phyloP scores from a whole-genome alignment of 2,797 vertebrate species.

The Mus minutoides region DNA sequence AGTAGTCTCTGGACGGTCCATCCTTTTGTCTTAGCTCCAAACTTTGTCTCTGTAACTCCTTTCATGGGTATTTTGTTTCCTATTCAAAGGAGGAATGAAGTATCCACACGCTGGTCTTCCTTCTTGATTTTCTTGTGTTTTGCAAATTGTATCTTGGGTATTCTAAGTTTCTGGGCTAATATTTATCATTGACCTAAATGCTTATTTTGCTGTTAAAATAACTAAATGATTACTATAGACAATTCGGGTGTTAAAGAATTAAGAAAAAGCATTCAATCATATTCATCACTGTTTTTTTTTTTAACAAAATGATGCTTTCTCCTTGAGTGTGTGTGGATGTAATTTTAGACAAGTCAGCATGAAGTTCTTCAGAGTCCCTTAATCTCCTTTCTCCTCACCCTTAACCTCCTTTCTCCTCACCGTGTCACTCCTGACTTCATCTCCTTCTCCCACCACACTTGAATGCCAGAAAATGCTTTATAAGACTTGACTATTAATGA shows the following conservation, averaged over 20 bases:
- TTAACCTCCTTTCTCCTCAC: neutral
- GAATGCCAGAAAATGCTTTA: neutral
- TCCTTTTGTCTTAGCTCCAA: too few species aligned
- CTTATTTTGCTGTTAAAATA: neutral
- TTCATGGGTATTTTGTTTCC: too few species aligned
- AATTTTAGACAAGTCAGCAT: slow-evolving; percentile 1
- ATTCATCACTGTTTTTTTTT: neutral
- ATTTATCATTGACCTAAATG: neutral
- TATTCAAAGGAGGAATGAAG: too few species aligned
- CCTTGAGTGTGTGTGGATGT: neutral
- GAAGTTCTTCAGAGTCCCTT: neutral
- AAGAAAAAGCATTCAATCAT: slow-evolving; percentile 41
- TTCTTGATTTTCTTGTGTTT: too few species aligned
- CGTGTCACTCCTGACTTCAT: slow-evolving; percentile 15
- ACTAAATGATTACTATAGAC: neutral
- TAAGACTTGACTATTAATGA: slow-evolving; percentile 3
- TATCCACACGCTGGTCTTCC: too few species aligned
- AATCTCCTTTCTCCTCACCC: neutral
- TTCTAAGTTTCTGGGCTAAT: too few species aligned
- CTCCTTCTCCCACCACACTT: slow-evolving; percentile 14
- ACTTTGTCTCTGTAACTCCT: too few species aligned
- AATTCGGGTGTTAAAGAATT: slow-evolving; percentile 37
- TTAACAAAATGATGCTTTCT: slow-evolving; percentile 14
- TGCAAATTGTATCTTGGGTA: too few species aligned
- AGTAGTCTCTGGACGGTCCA: too few species aligned